Evolutionary conservation across 2,888 invertebrate genomes (phyloP).

Genomic region (Tipula helvola): DNA sequence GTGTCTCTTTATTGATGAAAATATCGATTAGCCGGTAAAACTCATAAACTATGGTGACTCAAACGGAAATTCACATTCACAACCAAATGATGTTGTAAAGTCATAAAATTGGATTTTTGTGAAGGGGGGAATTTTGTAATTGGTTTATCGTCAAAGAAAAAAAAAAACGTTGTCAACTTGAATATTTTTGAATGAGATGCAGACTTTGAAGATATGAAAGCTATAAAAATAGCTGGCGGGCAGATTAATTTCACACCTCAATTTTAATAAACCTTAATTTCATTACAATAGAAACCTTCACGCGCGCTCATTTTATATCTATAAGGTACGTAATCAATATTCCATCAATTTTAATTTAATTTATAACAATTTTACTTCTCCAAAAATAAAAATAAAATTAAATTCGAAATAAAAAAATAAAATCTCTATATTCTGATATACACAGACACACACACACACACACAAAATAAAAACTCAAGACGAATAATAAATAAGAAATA

Average conservation of each 20-base stretch:
- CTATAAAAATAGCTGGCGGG: not conserved
- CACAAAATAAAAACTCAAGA: not conserved
- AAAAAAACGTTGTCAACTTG: not conserved
- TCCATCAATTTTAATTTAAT: slow-evolving; percentile 4
- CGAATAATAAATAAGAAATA: not conserved
- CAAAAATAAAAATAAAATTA: not conserved
- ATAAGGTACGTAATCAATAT: not conserved
- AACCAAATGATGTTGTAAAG: not conserved
- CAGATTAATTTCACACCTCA: not conserved
- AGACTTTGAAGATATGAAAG: not conserved
- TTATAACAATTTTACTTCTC: not conserved
- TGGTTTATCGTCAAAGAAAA: not conserved
- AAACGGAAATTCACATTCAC: not conserved
- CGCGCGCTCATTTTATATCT: not conserved
- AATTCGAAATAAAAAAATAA: not conserved
- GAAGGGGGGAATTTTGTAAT: not conserved
- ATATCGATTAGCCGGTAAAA: not conserved
- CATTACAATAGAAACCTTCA: not conserved
- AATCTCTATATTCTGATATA: not conserved
- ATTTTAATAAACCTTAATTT: not conserved
- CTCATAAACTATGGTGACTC: not conserved
- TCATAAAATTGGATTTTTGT: not conserved
- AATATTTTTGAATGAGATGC: not conserved
- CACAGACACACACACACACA: not conserved
- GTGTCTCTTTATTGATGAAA: not conserved